Evolutionary conservation across 2,888 invertebrate genomes (phyloP), one percentile per base, ranked within the genome.

Genomic region (Ophonus ardosiacus): DNA sequence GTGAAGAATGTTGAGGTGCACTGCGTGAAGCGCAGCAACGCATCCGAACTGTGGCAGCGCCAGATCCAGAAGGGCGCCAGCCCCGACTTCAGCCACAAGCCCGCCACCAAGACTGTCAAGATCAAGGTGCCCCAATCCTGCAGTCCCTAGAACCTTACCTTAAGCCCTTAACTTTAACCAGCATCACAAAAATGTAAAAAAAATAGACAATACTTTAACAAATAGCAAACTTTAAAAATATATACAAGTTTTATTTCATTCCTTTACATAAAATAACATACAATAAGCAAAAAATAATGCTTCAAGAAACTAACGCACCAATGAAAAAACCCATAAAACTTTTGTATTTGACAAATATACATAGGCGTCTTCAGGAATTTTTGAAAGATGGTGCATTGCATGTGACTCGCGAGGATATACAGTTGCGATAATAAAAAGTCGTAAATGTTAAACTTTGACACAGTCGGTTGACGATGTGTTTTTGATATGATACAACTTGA

Each of bases 61-160:
- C 91, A 92, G 86, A 91, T 93, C 87, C 89, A 91, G 71, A 90
- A 91, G 84, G 93, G 93, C 31, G 91, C 91, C 24, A 92, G 90
- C 86, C 93, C 92, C 7, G 92, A 93, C 87, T 90, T 93, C 86
- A 92, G 91, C 86, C 89, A 90, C 82, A 93, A 93, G 87, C 56
- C 88, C 8, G 87, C 88, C 10, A 89, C 90, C 86, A 91, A 89
- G 87, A 88, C 86, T 21, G 85, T 91, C 17, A 86, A 87, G 15
- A 89, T 93, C 86, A 87, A 89, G 51, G 87, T 93, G 7, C 91
- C 92, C 15, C 87, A 89, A 82, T 87, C 92, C 88, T 94, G 94
- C 87, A 80, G 38, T 31, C n/a, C 65, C 59, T 21, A 74, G 38
- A 71, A 59, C 40, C 24, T 15, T 8, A 57, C 15, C n/a, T 15